These are phyloP conservation scores for Misgurnus anguillicaudatus DNA, from an alignment of 2,113 vertebrate species.

Conservation along the genomic window DNA sequence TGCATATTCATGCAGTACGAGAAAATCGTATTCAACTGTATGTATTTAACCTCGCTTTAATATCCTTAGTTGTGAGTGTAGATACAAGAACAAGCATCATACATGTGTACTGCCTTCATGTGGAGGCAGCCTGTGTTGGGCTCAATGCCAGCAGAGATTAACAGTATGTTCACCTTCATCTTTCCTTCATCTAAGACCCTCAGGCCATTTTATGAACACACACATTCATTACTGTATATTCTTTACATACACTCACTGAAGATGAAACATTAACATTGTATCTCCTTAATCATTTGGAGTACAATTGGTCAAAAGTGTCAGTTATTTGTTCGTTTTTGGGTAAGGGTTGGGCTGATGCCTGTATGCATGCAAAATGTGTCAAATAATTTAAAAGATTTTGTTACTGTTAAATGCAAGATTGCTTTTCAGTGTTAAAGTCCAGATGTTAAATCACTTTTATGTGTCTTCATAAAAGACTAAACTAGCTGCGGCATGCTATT, in stretches of 20 bases:
- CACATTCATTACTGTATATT: background rate
- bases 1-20: no score
- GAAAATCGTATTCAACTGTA: no score
- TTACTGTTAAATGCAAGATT: background rate
- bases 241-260: background rate
- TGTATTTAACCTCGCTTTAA: no score
- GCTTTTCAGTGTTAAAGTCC: background rate
- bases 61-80: background rate
- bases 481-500: slow-evolving; percentile 29
- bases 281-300: background rate
- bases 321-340: no score
- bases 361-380: background rate
- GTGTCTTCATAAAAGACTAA: slow-evolving; percentile 28
- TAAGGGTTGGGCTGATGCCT: no score
- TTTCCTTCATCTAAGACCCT: slow-evolving; percentile 15
- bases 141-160: slow-evolving; percentile 13
- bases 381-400: background rate
- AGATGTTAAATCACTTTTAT: background rate
- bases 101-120: background rate
- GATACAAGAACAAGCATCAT: background rate
- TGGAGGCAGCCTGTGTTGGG: background rate
- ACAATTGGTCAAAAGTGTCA: background rate
- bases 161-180: background rate
- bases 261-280: background rate
- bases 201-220: slow-evolving; percentile 21